Evolutionary conservation across 2,113 vertebrate species (phyloP).

Genomic region (Etia nguti): DNA sequence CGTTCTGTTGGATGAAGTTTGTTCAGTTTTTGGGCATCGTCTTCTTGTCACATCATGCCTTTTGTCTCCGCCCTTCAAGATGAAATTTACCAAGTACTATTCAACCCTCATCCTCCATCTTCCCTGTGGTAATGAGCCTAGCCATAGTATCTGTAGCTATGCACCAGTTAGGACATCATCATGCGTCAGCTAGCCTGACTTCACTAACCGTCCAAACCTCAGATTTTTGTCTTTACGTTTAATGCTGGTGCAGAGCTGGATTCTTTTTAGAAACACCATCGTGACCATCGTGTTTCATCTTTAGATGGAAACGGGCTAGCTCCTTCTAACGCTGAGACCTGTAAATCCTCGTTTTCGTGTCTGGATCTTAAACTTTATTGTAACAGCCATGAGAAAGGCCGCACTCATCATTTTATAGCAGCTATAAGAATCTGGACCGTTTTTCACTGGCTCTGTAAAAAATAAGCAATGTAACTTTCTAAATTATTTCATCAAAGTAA

Average conservation of each 20-base stretch:
- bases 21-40: neutral
- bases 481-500: neutral
- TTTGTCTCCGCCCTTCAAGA: neutral
- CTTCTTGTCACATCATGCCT: neutral
- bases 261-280: neutral
- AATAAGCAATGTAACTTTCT: neutral
- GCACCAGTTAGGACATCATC: neutral
- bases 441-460: neutral
- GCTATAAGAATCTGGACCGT: fast-evolving
- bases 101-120: neutral
- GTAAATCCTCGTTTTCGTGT: fast-evolving
- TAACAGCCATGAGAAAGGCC: neutral
- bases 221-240: neutral
- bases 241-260: neutral
- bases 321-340: neutral
- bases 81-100: neutral
- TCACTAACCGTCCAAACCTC: neutral
- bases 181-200: neutral
- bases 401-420: neutral
- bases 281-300: neutral
- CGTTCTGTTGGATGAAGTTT: neutral
- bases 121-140: neutral
- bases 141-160: too few relatives aligned
- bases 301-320: neutral
- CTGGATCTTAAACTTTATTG: neutral